Evolutionary conservation across 2,888 invertebrate genomes (phyloP).

Genomic region (Reticulitermes lucifugus): DNA sequence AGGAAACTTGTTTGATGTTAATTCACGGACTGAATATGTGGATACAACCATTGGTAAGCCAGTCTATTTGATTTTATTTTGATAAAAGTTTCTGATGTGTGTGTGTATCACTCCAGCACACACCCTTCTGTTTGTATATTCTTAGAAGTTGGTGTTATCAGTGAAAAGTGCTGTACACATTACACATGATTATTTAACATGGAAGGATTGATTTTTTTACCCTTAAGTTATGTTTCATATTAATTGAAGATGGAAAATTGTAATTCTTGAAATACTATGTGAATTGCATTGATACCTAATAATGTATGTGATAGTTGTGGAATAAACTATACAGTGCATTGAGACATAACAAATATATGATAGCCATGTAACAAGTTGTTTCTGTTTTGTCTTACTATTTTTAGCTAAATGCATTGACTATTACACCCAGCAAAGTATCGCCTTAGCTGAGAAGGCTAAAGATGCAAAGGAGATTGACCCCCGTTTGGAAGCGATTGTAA

Average conservation of each 20-base stretch:
- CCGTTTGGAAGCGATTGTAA: slow-evolving; percentile 91
- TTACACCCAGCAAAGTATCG: slow-evolving; percentile 89
- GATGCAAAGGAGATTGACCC: slow-evolving; percentile 79
- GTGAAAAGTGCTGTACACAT: too few species aligned
- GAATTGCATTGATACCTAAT: too few species aligned
- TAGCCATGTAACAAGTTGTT: not conserved
- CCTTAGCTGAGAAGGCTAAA: slow-evolving; percentile 72
- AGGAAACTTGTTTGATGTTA: slow-evolving; percentile 94
- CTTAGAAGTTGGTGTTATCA: too few species aligned
- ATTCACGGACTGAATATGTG: slow-evolving; percentile 93
- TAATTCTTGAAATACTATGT: too few species aligned
- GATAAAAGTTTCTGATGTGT: slow-evolving; percentile 2
- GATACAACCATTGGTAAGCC: slow-evolving; percentile 86
- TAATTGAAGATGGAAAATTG: not conserved
- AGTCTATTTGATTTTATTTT: not conserved
- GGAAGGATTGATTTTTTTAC: not conserved
- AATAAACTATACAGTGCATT: too few species aligned
- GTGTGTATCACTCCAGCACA: too few species aligned
- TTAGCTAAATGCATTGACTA: slow-evolving; percentile 96
- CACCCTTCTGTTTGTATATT: too few species aligned
- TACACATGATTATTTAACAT: too few species aligned
- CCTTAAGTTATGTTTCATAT: not conserved
- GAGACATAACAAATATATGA: not conserved
- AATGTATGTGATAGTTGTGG: too few species aligned
- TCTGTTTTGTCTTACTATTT: slow-evolving; percentile 53